phyloP scores from a whole-genome alignment of 1,140 invertebrate species.

The Scaptodrosophila lebanonensis region DNA sequence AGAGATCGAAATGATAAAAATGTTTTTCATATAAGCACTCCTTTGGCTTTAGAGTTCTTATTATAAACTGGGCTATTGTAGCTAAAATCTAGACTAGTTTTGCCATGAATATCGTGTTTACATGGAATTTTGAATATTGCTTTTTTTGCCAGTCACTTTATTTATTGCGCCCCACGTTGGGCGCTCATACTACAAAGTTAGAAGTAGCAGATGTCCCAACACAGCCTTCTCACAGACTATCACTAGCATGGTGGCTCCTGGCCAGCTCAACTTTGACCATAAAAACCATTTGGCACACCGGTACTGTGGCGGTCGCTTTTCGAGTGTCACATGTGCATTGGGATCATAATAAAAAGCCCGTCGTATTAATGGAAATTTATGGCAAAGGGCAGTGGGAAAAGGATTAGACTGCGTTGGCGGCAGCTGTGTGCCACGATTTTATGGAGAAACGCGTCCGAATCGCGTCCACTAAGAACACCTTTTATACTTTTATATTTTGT shows the following conservation, averaged over 20 bases:
- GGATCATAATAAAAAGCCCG: constrained; percentile 56
- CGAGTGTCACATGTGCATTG: not conserved
- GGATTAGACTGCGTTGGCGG: constrained; percentile 38
- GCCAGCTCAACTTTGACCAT: constrained; percentile 43
- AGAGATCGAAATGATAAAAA: too few species aligned
- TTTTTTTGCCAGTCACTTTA: too few species aligned
- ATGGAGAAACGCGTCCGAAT: not conserved
- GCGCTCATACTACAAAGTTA: constrained; percentile 23
- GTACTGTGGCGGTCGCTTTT: constrained; percentile 2
- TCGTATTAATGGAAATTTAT: constrained; percentile 69
- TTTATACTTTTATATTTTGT: not conserved
- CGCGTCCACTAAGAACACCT: not conserved
- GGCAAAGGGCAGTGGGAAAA: constrained; percentile 23
- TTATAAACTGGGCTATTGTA: too few species aligned
- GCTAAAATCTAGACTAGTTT: too few species aligned
- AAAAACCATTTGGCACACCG: constrained; percentile 49
- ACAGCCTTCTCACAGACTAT: constrained; percentile 16
- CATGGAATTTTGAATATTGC: not conserved
- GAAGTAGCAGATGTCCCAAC: constrained; percentile 23
- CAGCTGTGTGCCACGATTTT: constrained; percentile 1
- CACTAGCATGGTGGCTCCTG: too few species aligned
- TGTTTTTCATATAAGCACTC: too few species aligned
- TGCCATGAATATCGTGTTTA: too few species aligned
- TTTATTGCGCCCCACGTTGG: too few species aligned
- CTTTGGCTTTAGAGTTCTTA: too few species aligned